Conservation (phyloP, 2,888 invertebrate species). For the Drosophila incognita region DNA sequence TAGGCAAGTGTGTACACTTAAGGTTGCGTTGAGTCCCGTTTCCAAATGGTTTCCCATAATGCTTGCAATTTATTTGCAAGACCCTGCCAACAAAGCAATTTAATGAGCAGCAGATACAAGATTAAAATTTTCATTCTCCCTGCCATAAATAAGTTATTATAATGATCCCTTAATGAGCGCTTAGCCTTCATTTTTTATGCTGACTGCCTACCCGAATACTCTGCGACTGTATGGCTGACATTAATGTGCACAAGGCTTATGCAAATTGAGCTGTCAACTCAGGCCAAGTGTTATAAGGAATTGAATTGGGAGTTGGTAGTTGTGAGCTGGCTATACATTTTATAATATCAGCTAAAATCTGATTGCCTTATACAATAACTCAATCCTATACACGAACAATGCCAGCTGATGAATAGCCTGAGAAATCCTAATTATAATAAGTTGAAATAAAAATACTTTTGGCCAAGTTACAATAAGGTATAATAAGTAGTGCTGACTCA, state of each 20-base stretch:
- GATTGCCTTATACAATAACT: conserved; percentile 2
- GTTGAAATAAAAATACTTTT: not conserved
- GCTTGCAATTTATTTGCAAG: conserved; percentile 30
- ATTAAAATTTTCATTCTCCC: conserved; percentile 12
- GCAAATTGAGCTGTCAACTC: conserved; percentile 53
- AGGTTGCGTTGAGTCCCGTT: not conserved
- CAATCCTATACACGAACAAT: not conserved
- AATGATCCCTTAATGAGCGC: conserved; percentile 72
- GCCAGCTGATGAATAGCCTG: not conserved
- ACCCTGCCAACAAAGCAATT: conserved; percentile 20
- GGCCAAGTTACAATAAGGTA: not conserved
- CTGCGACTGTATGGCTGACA: conserved; percentile 9
- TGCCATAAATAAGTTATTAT: conserved; percentile 66
- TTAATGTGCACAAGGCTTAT: conserved; percentile 39
- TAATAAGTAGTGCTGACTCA: too few relatives aligned
- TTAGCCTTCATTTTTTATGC: conserved; percentile 69
- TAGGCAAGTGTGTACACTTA: not conserved
- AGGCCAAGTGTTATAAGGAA: conserved; percentile 18
- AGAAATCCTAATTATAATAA: not conserved
- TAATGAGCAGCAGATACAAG: conserved; percentile 49
- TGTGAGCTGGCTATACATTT: not conserved
- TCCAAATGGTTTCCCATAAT: not conserved
- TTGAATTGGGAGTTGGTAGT: not conserved
- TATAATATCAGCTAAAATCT: conserved; percentile 5
- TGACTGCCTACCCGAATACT: conserved; percentile 11